These are phyloP conservation scores for Drosophila nr. perissopoda DNA, from an alignment of 2,888 invertebrate species.

Conservation along the genomic window DNA sequence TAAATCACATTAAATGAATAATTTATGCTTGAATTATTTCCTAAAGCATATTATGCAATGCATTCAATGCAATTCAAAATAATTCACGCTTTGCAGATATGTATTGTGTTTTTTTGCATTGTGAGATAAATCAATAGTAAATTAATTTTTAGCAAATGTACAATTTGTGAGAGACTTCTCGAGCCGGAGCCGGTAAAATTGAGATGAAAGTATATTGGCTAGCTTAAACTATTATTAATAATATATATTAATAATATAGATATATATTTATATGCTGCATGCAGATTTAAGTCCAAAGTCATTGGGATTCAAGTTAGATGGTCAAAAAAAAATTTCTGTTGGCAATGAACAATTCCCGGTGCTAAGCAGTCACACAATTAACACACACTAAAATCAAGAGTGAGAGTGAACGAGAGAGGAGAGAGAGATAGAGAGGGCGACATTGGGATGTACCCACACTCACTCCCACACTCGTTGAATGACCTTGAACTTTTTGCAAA, in stretches of 20 bases:
- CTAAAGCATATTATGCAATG: background rate
- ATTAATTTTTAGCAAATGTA: background rate
- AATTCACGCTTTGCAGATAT: background rate
- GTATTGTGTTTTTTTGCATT: background rate
- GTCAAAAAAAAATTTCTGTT: constrained; percentile 30
- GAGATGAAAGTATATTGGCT: background rate
- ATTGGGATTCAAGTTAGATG: constrained; percentile 10
- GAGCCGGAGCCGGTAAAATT: background rate
- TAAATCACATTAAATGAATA: background rate
- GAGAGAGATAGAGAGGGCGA: background rate
- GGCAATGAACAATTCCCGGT: constrained; percentile 39
- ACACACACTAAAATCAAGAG: constrained; percentile 1
- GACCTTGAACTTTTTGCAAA: constrained; percentile 70
- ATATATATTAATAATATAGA: background rate
- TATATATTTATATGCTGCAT: background rate
- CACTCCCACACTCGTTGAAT: constrained; percentile 27
- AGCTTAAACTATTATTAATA: background rate
- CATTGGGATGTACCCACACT: background rate
- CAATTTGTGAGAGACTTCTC: background rate
- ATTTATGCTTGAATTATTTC: background rate
- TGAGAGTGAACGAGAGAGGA: background rate
- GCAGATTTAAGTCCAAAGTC: background rate
- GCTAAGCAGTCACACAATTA: constrained; percentile 23
- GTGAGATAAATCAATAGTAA: background rate
- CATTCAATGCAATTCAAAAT: background rate